Evolutionary conservation across 2,113 vertebrate species (phyloP).

Genomic region (Lophius piscatorius): DNA sequence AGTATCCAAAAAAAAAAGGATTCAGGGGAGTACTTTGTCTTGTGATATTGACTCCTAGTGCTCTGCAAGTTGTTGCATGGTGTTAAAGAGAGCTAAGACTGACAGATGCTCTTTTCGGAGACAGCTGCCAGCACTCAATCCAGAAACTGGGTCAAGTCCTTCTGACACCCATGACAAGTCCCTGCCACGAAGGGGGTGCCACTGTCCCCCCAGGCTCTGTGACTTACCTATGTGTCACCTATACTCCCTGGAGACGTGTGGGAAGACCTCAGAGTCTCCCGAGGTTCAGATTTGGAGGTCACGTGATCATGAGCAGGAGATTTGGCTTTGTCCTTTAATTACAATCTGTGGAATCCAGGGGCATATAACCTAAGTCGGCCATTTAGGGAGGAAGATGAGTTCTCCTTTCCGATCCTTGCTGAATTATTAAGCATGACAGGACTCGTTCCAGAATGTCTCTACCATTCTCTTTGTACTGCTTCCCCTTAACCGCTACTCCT

Average conservation of each 20-base stretch:
- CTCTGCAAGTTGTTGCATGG: too few species aligned
- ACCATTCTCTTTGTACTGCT: slow-evolving; percentile 76
- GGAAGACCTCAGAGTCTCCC: slow-evolving; percentile 17
- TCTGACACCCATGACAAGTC: slow-evolving; percentile 63
- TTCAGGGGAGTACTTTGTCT: too few species aligned
- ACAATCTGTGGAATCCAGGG: slow-evolving; percentile 29
- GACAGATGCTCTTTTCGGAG: slow-evolving; percentile 54
- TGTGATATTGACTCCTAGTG: too few species aligned
- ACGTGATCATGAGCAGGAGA: slow-evolving; percentile 10
- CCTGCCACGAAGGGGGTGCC: slow-evolving; percentile 35
- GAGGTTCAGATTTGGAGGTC: slow-evolving; percentile 8
- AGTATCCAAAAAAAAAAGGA: too few species aligned
- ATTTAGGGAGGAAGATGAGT: slow-evolving; percentile 57
- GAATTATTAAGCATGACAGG: slow-evolving; percentile 74
- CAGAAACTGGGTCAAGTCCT: slow-evolving; percentile 68
- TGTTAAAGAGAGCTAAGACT: slow-evolving; percentile 25
- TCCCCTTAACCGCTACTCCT: not conserved
- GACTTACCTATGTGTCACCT: slow-evolving; percentile 56
- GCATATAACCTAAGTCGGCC: slow-evolving; percentile 24
- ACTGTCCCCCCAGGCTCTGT: slow-evolving; percentile 44
- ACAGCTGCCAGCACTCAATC: slow-evolving; percentile 66
- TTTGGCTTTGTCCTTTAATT: slow-evolving; percentile 45
- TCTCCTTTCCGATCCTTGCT: slow-evolving; percentile 41
- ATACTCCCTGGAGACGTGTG: slow-evolving; percentile 18
- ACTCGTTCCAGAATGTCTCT: slow-evolving; percentile 62